Evolutionary conservation across 2,888 invertebrate genomes (phyloP).

Genomic region (Dynastes maya): DNA sequence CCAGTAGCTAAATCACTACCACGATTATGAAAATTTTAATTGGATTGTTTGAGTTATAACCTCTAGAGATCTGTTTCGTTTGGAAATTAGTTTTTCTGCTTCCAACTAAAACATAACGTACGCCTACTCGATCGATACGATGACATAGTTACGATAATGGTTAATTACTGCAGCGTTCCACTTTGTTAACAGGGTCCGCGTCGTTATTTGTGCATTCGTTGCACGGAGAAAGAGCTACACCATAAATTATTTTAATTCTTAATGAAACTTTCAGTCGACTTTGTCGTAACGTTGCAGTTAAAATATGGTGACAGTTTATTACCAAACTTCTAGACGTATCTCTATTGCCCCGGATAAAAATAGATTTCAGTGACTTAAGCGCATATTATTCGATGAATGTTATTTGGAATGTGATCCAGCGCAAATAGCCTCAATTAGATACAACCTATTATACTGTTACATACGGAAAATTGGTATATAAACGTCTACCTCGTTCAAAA

Average conservation of each 20-base stretch:
- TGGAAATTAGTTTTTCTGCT: constrained; percentile 36
- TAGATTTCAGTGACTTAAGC: constrained; percentile 20
- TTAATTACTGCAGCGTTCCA: constrained; percentile 41
- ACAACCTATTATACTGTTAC: too few species aligned
- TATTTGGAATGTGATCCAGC: background rate
- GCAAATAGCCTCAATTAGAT: too few species aligned
- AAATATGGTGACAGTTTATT: constrained; percentile 32
- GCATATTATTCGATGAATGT: background rate
- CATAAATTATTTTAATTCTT: constrained; percentile 34
- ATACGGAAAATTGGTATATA: too few species aligned
- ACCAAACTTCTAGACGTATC: constrained; percentile 11
- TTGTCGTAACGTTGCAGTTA: constrained; percentile 32
- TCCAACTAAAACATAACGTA: constrained; percentile 19
- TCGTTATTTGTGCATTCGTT: constrained; percentile 35
- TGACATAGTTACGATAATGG: constrained; percentile 44
- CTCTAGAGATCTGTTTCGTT: constrained; percentile 10
- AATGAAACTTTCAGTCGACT: constrained; percentile 22
- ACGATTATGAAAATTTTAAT: background rate
- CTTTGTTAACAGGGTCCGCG: constrained; percentile 27
- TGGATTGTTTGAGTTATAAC: constrained; percentile 5
- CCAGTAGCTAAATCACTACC: background rate
- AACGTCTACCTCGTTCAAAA: too few species aligned
- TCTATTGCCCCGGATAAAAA: constrained; percentile 12
- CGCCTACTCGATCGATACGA: constrained; percentile 36
- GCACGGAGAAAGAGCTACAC: constrained; percentile 16